phyloP scores from a whole-genome alignment of 2,113 vertebrate genomes.

The Martes martes region DNA sequence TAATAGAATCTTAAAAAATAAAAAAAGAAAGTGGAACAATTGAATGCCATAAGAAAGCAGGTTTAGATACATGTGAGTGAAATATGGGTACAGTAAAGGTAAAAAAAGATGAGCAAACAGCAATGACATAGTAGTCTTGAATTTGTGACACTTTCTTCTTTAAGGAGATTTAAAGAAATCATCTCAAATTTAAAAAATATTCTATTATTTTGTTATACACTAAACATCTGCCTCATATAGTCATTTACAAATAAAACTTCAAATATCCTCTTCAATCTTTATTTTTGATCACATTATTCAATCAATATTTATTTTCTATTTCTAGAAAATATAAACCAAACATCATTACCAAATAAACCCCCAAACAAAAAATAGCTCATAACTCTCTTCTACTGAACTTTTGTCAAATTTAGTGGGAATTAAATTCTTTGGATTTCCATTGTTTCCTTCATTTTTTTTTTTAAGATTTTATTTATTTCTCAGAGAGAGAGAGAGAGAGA shows the following conservation, averaged over 20 bases:
- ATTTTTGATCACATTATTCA: not conserved
- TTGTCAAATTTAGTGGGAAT: conserved; percentile 13
- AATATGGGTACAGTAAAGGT: not conserved
- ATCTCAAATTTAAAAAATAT: conserved; percentile 15
- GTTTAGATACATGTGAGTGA: not conserved
- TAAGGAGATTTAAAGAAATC: conserved; percentile 34
- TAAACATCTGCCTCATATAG: not conserved
- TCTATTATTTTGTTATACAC: not conserved
- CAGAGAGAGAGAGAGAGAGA: not conserved
- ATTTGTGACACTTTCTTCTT: not conserved
- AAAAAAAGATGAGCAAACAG: conserved; percentile 12
- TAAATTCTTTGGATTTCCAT: conserved; percentile 4
- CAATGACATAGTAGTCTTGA: not conserved
- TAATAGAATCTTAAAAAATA: not conserved
- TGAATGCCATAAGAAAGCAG: not conserved
- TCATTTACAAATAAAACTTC: conserved; percentile 41
- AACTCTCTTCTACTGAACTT: not conserved
- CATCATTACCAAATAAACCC: conserved; percentile 7
- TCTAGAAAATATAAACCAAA: conserved; percentile 46
- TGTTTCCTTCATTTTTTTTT: not conserved
- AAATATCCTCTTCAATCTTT: not conserved
- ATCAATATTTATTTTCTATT: conserved; percentile 26
- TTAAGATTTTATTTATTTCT: not conserved
- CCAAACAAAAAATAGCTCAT: not conserved
- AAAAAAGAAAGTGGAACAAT: not conserved